Percentiles rank a stretch among this genome's conserved stretches.
Evolutionary conservation across 1,140 invertebrate genomes (phyloP).

Genomic region (Araneus ventricosus): DNA sequence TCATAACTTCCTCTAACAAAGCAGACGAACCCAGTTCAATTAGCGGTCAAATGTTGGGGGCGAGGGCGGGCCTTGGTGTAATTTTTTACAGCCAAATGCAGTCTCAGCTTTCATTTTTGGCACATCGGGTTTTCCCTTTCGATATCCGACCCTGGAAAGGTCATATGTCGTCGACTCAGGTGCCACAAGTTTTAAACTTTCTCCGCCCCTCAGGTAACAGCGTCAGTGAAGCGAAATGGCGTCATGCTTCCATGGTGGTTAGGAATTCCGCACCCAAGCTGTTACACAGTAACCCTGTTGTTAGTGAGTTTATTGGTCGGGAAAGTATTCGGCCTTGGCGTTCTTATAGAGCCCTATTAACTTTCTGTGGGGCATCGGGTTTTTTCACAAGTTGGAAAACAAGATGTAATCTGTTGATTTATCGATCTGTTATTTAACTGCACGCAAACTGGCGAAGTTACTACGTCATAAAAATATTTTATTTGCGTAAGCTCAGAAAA

Average conservation of each 20-base stretch:
- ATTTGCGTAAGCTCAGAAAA: background rate
- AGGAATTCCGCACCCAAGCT: background rate
- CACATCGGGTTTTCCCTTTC: slow-evolving; percentile 63
- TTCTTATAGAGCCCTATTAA: background rate
- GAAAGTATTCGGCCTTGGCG: slow-evolving; percentile 42
- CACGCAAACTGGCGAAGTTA: background rate
- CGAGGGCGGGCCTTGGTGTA: background rate
- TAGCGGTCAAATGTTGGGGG: background rate
- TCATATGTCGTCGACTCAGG: slow-evolving; percentile 46
- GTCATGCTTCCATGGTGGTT: slow-evolving; percentile 5
- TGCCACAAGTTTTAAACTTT: slow-evolving; percentile 6
- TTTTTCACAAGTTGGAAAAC: background rate
- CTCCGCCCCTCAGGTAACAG: background rate
- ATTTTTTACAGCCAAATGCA: background rate
- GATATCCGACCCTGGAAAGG: slow-evolving; percentile 19
- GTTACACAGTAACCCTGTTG: background rate
- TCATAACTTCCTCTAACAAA: background rate
- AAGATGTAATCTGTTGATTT: background rate
- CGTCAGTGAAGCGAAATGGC: slow-evolving; percentile 15
- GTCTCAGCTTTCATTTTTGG: background rate
- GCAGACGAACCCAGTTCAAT: background rate
- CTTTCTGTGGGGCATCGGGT: background rate
- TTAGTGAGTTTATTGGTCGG: slow-evolving; percentile 44
- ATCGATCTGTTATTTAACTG: background rate
- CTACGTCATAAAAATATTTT: background rate